Evolutionary conservation across 2,888 invertebrate species (phyloP), one percentile per base, ranked within the genome.

Genomic region (Lycia hirtaria): DNA sequence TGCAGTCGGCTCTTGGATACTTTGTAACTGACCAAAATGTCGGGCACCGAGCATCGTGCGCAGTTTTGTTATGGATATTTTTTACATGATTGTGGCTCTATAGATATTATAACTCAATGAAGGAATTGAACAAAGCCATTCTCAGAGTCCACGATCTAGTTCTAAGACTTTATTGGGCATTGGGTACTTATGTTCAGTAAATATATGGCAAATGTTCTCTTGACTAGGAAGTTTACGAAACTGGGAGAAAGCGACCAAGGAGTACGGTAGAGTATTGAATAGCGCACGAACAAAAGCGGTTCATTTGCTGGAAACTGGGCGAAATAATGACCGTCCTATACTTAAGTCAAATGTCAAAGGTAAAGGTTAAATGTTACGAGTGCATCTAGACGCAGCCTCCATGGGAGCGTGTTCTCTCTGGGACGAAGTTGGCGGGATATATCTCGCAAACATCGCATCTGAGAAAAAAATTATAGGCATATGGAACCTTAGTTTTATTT

Each of bases 321-420:
- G 78, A 83, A 83, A 87, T 89, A 87, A 87, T 86, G 85, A 84
- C 80, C 80, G 79, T 75, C 76, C 76, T 83, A 80, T 83, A 78
- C 73, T 67, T 70, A 69, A 80, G 76, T 80, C 76, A 87, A 88
- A 90, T 88, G 88, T 87, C 86, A 88, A 79, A 86, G 78, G 83
- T 82, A 87, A 88, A 88, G 88, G 87, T 88, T 85, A 88, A 86
- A 88, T 77, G 85, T 85, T 83, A 85, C 68, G 79, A 78, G 80
- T 77, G 80, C 81, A 79, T 64, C 41, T 41, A 67, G 70, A 68
- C 67, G 67, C 65, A 67, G 68, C 49, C 58, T 65, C 68, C 68
- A 67, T 71, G 64, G 62, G 45, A 53, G 54, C 50, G 58, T 40
- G 50, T 49, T 48, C 54, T 52, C 37, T 28, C 48, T 64, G 67